Base-by-base conservation (phyloP, 2,797 vertebrate species). In the Sebastolobus altivelis region DNA sequence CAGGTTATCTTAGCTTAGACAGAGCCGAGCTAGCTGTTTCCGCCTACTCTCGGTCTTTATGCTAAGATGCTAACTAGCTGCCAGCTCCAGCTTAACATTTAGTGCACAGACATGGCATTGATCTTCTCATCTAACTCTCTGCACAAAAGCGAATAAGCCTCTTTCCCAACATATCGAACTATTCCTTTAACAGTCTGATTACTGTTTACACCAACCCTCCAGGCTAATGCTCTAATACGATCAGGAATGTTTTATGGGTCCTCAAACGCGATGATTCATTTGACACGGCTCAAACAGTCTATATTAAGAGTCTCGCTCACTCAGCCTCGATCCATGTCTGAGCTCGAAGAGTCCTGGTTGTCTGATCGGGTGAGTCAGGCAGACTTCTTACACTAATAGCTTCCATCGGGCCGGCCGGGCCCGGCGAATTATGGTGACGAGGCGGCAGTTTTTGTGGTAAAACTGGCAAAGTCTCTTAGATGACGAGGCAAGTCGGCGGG, bases 361-460 rank as follows among this genome's bases (percentile, higher is more conserved):
- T 86, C 62, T 82, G 71, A 89, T 83, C 8, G 16, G 58, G 59
- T 93, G 89, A 94, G 87, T 92, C 91, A 90, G 81, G 14, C 86
- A 75, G 80, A 75, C 80, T 69, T 83, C 69, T 77, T 59, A 67
- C 74, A 67, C 79, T 94, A 93, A 95, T 95, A 71, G 81, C 85
- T 92, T 90, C 93, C 92, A 93, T 91, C 82, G 16, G 86, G 69
- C 80, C 31, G 63, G 72, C 43, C 37, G 63, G 66, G 73, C 58
- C 72, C 81, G 83, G 73, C 81, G 14, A 80, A 67, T 85, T 88
- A 58, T 89, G 87, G 82, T 79, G 85, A 89, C 86, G 89, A 93
- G 75, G 75, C 86, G 61, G 92, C 89, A 92, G 81, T 90, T 82
- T 72, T 85, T 93, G 91, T 86, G 93, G 94, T 82, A 35, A 91